A percentile compares a stretch with the other conserved stretches of the same genome.
Conservation (phyloP, 2,888 invertebrate genomes). For the Vanessa cardui region DNA sequence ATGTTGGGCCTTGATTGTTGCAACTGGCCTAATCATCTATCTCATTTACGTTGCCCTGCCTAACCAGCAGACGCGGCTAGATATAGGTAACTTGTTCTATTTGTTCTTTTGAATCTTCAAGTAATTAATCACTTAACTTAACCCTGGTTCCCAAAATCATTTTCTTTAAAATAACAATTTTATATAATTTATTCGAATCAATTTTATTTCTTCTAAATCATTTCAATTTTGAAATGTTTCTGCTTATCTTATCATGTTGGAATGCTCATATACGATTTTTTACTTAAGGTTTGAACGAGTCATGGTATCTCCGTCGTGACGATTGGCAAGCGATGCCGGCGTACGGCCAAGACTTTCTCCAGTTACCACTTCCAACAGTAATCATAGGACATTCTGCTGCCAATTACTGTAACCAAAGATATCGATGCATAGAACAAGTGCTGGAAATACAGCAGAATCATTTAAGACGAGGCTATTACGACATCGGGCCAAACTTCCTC, state of each 20-base stretch:
- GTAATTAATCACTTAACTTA: background rate
- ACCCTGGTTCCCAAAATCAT: too few relatives aligned
- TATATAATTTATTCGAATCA: background rate
- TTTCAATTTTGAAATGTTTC: background rate
- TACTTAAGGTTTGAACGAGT: conserved; percentile 60
- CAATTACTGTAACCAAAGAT: conserved; percentile 52
- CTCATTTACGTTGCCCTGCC: conserved; percentile 56
- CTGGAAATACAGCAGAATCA: conserved; percentile 59
- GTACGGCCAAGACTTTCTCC: conserved; percentile 52
- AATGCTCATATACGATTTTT: background rate
- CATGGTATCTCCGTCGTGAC: conserved; percentile 70
- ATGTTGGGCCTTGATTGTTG: conserved; percentile 70
- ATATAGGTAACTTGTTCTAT: conserved; percentile 59
- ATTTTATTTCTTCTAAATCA: background rate
- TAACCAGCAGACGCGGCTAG: conserved; percentile 52
- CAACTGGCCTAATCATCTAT: conserved; percentile 60
- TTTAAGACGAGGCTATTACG: conserved; percentile 52
- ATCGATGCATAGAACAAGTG: conserved; percentile 57
- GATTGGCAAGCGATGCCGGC: conserved; percentile 70
- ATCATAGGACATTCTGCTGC: conserved; percentile 65
- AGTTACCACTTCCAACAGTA: conserved; percentile 58
- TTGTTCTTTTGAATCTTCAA: background rate
- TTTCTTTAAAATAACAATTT: too few relatives aligned
- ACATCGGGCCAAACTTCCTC: conserved; percentile 71
- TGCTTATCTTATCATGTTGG: conserved; percentile 23